Conservation (phyloP, 1,140 invertebrate species). For the Leptestheria dahalacensis region DNA sequence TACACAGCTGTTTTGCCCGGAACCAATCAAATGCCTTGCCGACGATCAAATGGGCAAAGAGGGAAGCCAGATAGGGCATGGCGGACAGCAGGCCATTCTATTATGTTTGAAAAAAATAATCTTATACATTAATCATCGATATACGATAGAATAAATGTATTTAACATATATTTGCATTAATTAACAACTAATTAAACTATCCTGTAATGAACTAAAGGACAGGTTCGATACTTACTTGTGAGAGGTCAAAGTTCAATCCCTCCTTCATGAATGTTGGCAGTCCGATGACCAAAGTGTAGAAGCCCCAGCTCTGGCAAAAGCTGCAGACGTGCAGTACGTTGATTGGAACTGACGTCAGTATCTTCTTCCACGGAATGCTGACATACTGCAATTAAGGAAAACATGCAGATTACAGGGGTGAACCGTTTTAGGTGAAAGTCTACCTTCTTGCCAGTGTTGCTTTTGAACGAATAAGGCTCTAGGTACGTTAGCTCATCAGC, state of each 20-base stretch:
- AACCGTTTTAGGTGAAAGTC: neutral
- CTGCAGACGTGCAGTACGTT: conserved; percentile 39
- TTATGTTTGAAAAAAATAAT: conserved; percentile 8
- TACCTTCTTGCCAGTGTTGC: conserved; percentile 8
- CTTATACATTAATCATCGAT: conserved; percentile 1
- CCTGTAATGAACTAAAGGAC: neutral
- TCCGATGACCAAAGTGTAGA: conserved; percentile 40
- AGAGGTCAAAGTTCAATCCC: conserved; percentile 38
- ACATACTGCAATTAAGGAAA: conserved; percentile 12
- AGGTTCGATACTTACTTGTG: conserved; percentile 27
- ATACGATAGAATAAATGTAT: no score
- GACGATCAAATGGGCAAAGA: conserved; percentile 20
- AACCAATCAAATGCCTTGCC: conserved; percentile 22
- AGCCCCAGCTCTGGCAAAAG: conserved; percentile 43
- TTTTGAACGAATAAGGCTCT: conserved; percentile 11
- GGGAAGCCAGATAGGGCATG: conserved; percentile 35
- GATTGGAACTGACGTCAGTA: conserved; percentile 36
- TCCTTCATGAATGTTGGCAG: conserved; percentile 42
- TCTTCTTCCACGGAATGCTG: conserved; percentile 33
- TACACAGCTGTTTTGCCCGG: conserved; percentile 18
- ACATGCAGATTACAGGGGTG: neutral
- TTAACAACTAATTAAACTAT: conserved; percentile 14
- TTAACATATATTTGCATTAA: no score
- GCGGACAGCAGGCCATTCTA: conserved; percentile 41
- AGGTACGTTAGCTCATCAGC: conserved; percentile 33